Percentiles rank a stretch among this genome's conserved stretches.
These are phyloP conservation scores for Drosophila recens DNA, from an alignment of 2,888 invertebrate species.

Conservation along the genomic window DNA sequence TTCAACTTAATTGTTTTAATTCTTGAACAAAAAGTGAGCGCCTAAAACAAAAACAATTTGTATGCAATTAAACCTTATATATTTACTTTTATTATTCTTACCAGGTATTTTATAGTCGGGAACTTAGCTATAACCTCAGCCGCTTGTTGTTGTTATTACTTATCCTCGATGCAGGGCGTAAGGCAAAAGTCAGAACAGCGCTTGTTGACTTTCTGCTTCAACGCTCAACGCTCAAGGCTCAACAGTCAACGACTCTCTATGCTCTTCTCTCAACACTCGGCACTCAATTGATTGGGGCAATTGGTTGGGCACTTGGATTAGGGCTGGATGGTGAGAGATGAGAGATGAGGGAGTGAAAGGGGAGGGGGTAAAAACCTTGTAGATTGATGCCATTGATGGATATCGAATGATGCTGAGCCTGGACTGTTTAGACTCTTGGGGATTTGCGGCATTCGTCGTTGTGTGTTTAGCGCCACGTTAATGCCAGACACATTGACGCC, in stretches of 20 bases:
- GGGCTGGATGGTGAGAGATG: background rate
- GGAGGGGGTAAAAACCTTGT: constrained; percentile 13
- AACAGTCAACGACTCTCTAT: constrained; percentile 43
- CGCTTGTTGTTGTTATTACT: constrained; percentile 38
- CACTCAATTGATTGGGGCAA: constrained; percentile 66
- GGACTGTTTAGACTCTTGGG: constrained; percentile 46
- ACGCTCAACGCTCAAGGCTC: constrained; percentile 8
- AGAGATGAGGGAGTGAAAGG: background rate
- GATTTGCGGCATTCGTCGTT: constrained; percentile 44
- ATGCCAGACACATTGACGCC: constrained; percentile 31
- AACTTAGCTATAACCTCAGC: background rate
- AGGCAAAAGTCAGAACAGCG: constrained; percentile 34
- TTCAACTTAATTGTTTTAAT: too few relatives aligned
- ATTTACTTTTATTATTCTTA: too few relatives aligned
- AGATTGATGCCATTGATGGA: constrained; percentile 67
- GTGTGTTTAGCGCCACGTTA: constrained; percentile 48
- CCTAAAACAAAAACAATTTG: too few relatives aligned
- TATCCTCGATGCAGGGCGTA: constrained; percentile 19
- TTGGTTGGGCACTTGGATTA: constrained; percentile 30
- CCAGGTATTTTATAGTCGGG: background rate
- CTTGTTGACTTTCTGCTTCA: constrained; percentile 61
- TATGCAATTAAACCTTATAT: too few relatives aligned
- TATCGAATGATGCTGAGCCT: constrained; percentile 52
- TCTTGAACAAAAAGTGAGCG: too few relatives aligned
- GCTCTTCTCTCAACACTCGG: constrained; percentile 24